Evolutionary conservation across 2,888 invertebrate species (phyloP).

Genomic region (Acrobasis suavella): DNA sequence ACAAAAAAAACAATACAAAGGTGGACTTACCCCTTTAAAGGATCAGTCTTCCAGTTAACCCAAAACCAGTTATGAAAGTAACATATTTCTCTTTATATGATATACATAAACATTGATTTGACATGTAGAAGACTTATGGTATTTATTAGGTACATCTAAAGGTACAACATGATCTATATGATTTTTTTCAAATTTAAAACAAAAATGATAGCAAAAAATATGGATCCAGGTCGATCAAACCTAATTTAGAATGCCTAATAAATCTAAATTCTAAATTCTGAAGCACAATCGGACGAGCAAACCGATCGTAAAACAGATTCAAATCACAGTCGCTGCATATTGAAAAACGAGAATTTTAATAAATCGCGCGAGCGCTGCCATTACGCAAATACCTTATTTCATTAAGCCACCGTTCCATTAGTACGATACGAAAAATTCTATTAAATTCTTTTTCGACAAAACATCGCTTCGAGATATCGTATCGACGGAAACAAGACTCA

Average conservation of each 20-base stretch:
- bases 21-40: too few species aligned
- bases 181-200: too few species aligned
- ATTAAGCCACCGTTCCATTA: conserved; percentile 76
- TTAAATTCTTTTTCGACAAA: conserved; percentile 66
- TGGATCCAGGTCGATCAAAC: too few species aligned
- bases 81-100: too few species aligned
- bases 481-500: conserved; percentile 21
- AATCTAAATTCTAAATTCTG: conserved; percentile 22
- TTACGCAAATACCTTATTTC: conserved; percentile 76
- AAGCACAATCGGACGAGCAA: conserved; percentile 17
- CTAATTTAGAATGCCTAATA: background rate
- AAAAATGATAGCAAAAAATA: too few species aligned
- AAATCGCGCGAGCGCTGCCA: conserved; percentile 64
- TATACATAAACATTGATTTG: too few species aligned
- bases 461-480: conserved; percentile 52
- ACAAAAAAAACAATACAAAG: too few species aligned
- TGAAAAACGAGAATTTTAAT: conserved; percentile 67
- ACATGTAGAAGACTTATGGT: too few species aligned
- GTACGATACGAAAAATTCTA: conserved; percentile 77
- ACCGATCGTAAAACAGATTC: conserved; percentile 38
- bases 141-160: too few species aligned
- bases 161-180: too few species aligned
- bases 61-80: too few species aligned
- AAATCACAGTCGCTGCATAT: conserved; percentile 52
- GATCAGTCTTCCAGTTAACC: too few species aligned